These are phyloP conservation scores for Pseudomyrmex flavicornis DNA, from an alignment of 1,140 invertebrate species.

Conservation along the genomic window DNA sequence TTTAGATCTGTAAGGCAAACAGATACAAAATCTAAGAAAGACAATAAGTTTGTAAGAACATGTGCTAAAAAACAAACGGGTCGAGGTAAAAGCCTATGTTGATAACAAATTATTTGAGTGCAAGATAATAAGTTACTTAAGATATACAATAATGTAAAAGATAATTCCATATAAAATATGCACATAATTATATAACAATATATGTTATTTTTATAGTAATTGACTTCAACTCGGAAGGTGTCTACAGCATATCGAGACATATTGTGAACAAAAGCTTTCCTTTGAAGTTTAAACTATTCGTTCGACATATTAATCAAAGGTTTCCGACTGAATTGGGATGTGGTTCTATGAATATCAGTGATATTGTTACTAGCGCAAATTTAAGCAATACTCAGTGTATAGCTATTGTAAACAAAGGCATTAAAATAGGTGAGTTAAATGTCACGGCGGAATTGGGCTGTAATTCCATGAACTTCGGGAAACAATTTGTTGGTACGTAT, in stretches of 20 bases:
- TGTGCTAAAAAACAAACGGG: constrained; percentile 77
- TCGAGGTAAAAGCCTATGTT: constrained; percentile 67
- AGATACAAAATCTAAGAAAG: constrained; percentile 72
- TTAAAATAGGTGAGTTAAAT: constrained; percentile 82
- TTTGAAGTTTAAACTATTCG: constrained; percentile 79
- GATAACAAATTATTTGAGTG: not conserved
- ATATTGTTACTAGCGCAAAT: constrained; percentile 68
- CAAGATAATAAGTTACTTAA: not conserved
- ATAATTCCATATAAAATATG: not conserved
- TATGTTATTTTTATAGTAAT: constrained; percentile 72
- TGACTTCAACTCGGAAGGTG: constrained; percentile 78
- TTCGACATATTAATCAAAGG: constrained; percentile 78
- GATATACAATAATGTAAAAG: not conserved
- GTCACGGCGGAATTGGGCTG: constrained; percentile 84
- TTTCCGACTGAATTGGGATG: constrained; percentile 78
- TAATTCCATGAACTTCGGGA: constrained; percentile 84
- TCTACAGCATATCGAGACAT: constrained; percentile 75
- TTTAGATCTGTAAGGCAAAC: constrained; percentile 65
- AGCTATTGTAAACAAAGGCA: constrained; percentile 79
- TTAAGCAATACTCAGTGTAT: constrained; percentile 76
- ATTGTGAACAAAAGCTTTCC: constrained; percentile 63
- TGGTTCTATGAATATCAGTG: constrained; percentile 74
- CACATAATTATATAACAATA: not conserved
- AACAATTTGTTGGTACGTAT: constrained; percentile 83
- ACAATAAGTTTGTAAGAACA: constrained; percentile 75